Base-by-base conservation (phyloP, 2,888 invertebrate species). In the Formica aserva region DNA sequence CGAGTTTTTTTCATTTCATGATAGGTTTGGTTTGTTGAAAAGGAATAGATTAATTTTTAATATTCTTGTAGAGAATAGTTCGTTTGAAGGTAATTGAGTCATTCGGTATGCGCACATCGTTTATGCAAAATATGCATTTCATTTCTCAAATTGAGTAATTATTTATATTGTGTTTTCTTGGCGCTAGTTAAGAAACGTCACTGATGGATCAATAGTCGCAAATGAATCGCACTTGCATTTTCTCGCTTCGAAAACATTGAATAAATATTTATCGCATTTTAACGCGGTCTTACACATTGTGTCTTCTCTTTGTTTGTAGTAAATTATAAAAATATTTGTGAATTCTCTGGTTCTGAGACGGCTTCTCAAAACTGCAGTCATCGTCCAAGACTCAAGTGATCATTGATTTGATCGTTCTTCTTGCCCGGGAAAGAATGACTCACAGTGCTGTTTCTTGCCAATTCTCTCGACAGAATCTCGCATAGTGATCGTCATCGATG, bases 401-500 rank as follows among this genome's bases (percentile, higher is more conserved):
- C 66, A 13, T n/a, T 57, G 66, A 84, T 75, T 63, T 13, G 29
- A 48, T 29, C 8, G 3, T 26, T 62, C 29, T 35, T 35, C 45
- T 32, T 13, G 82, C 41, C 55, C 81, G 55, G 18, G 32, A 67
- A 32, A 35, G n/a, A 26, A 26, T 85, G 86, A 89, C 1, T 89
- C 86, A 82, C 22, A 29, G 15, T 38, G 11, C n/a, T 32, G 72
- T 38, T 75, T 81, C 26, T 57, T 55, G 65, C 55, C 32, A 26
- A 45, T 60, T 45, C 65, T 69, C 55, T 72, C 63, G 11, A 32
- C 41, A 41, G 18, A 48, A 6, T 48, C 18, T 48, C 13, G 5
- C 57, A 4, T 78, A n/a, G 45, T 35, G 75, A 86, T 67, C 26
- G 38, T 78, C 85, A 82, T 88, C 60, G 76, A 65, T 85, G 88